A percentile compares a stretch with the other conserved stretches of the same genome.
phyloP scores from a whole-genome alignment of 2,888 invertebrate genomes.

The Ophion slaviceki region DNA sequence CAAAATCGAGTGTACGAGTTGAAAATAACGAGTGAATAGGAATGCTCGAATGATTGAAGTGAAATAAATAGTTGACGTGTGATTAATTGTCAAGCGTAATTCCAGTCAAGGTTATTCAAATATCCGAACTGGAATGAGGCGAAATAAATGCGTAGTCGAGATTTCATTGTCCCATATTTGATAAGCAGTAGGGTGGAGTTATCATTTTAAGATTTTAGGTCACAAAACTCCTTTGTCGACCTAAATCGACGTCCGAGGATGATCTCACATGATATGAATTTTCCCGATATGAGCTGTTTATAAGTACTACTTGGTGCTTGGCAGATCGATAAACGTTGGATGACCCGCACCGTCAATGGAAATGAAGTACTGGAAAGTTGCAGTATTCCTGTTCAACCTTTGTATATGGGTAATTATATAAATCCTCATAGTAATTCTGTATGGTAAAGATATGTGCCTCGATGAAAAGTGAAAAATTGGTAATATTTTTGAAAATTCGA shows the following conservation, averaged over 20 bases:
- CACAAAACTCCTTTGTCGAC: neutral
- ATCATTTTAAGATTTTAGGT: neutral
- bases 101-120: slow-evolving; percentile 6
- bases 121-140: neutral
- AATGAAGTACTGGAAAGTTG: slow-evolving; percentile 81
- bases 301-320: slow-evolving; percentile 25
- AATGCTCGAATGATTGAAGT: slow-evolving; percentile 24
- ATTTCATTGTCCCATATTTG: neutral
- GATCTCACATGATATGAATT: neutral
- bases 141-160: neutral
- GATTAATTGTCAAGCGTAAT: slow-evolving; percentile 6
- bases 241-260: neutral
- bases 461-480: neutral
- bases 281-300: neutral
- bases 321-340: slow-evolving; percentile 76
- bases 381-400: slow-evolving; percentile 79
- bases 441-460: neutral
- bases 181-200: neutral
- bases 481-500: neutral
- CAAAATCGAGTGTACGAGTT: neutral
- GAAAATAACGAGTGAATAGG: slow-evolving; percentile 12
- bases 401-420: slow-evolving; percentile 80
- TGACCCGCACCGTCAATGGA: slow-evolving; percentile 68
- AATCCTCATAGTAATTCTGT: neutral
- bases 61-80: slow-evolving; percentile 19